Conservation (phyloP, 2,797 vertebrate species). For the Gallinago nigripennis region DNA sequence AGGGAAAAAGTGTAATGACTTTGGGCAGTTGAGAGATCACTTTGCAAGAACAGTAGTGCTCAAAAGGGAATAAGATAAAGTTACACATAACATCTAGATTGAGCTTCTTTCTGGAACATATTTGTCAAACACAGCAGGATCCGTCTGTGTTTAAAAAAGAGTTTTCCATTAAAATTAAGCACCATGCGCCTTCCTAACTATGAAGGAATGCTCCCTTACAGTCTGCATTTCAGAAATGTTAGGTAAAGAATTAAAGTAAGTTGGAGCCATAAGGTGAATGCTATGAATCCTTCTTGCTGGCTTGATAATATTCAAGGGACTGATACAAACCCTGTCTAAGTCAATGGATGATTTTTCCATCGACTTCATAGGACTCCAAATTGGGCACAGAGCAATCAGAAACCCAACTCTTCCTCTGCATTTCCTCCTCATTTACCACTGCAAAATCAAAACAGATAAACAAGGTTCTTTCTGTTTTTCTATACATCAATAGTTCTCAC, state of each 20-base stretch:
- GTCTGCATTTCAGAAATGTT: conserved; percentile 16
- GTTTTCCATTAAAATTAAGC: conserved; percentile 78
- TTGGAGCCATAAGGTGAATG: not conserved
- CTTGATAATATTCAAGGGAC: not conserved
- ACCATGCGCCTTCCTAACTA: conserved; percentile 50
- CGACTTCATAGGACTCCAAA: not conserved
- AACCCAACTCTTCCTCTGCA: not conserved
- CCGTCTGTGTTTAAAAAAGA: conserved; percentile 65
- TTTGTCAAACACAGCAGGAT: conserved; percentile 78
- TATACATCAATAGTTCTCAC: not conserved
- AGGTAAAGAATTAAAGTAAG: conserved; percentile 48
- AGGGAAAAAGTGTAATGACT: conserved; percentile 87
- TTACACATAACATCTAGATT: conserved; percentile 80
- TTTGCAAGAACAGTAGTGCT: conserved; percentile 79
- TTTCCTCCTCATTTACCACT: not conserved
- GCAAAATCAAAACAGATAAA: not conserved
- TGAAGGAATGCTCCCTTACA: conserved; percentile 36
- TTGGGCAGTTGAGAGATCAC: conserved; percentile 84
- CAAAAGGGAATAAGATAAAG: conserved; percentile 84
- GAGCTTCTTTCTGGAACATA: conserved; percentile 78
- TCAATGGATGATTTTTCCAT: not conserved
- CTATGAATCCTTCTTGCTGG: not conserved
- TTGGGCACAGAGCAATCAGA: not conserved
- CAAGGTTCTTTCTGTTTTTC: not conserved
- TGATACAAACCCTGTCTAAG: not conserved